Evolutionary conservation across 2,888 invertebrate genomes (phyloP).

Genomic region (Catotricha subobsoleta): DNA sequence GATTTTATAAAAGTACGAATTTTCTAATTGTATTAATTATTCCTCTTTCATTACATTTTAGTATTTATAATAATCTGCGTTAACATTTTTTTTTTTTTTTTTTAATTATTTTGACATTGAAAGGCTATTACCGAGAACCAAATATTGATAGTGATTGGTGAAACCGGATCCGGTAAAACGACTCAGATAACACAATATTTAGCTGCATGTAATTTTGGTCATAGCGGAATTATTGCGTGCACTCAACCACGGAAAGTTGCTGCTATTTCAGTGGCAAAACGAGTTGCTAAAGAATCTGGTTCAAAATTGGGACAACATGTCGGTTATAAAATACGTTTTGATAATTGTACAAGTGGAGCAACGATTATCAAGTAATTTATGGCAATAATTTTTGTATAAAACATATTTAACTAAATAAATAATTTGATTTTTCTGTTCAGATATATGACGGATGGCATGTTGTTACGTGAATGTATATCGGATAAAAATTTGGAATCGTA

Average conservation of each 20-base stretch:
- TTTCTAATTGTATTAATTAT: too few relatives aligned
- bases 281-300: slow-evolving; percentile 96
- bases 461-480: slow-evolving; percentile 84
- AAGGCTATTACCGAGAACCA: slow-evolving; percentile 89
- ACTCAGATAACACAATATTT: slow-evolving; percentile 95
- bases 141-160: slow-evolving; percentile 96
- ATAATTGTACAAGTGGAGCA: slow-evolving; percentile 91
- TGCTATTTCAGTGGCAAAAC: slow-evolving; percentile 98
- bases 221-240: slow-evolving; percentile 87
- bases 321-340: slow-evolving; percentile 98
- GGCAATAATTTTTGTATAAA: too few relatives aligned
- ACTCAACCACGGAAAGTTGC: slow-evolving; percentile 96
- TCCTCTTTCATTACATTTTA: too few relatives aligned
- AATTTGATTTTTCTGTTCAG: too few relatives aligned
- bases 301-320: slow-evolving; percentile 73
- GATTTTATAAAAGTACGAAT: slow-evolving; percentile 61
- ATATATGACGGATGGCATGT: slow-evolving; percentile 99
- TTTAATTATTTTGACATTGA: too few relatives aligned
- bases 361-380: slow-evolving; percentile 86
- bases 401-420: too few relatives aligned
- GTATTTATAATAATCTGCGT: too few relatives aligned
- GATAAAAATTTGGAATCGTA: slow-evolving; percentile 96
- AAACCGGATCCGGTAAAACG: slow-evolving; percentile 64
- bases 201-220: slow-evolving; percentile 91
- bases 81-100: too few relatives aligned